Evolutionary conservation across 2,888 invertebrate genomes (phyloP).

Genomic region (Patella pellucida): DNA sequence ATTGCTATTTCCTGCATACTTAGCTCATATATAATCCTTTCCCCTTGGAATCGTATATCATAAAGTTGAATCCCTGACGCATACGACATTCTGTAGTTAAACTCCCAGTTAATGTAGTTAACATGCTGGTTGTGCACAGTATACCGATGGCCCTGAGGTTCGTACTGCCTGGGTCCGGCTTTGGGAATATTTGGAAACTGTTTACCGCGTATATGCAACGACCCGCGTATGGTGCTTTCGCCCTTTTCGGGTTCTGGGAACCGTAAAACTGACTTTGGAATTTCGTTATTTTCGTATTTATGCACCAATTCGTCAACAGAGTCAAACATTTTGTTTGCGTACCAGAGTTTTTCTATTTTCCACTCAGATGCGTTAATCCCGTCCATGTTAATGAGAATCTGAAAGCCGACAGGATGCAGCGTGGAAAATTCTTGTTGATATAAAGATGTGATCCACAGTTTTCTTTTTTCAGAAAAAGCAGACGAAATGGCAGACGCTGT

Average conservation of each 20-base stretch:
- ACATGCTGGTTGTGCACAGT: slow-evolving; percentile 48
- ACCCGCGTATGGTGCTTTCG: slow-evolving; percentile 25
- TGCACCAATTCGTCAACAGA: slow-evolving; percentile 31
- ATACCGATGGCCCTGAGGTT: slow-evolving; percentile 56
- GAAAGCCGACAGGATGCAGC: slow-evolving; percentile 50
- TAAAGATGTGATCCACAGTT: slow-evolving; percentile 39
- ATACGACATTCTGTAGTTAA: slow-evolving; percentile 52
- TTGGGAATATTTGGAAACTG: slow-evolving; percentile 31
- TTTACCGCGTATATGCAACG: slow-evolving; percentile 39
- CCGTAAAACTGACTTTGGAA: slow-evolving; percentile 8
- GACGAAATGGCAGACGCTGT: slow-evolving; percentile 25
- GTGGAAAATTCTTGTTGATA: slow-evolving; percentile 40
- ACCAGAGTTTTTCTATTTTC: slow-evolving; percentile 40
- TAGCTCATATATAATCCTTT: slow-evolving; percentile 58
- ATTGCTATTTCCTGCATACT: slow-evolving; percentile 58
- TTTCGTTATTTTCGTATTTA: slow-evolving; percentile 22
- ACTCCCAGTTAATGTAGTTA: slow-evolving; percentile 56
- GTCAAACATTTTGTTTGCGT: slow-evolving; percentile 33
- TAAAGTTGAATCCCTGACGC: slow-evolving; percentile 49
- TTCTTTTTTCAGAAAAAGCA: slow-evolving; percentile 25
- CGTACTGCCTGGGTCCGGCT: slow-evolving; percentile 44
- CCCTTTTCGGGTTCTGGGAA: slow-evolving; percentile 15
- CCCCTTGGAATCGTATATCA: slow-evolving; percentile 45
- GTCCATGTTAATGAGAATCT: slow-evolving; percentile 42
- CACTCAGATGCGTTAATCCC: slow-evolving; percentile 25